Percentiles rank a stretch among this genome's conserved stretches.
Evolutionary conservation across 2,797 vertebrate species (phyloP).

Genomic region (Rhabdophis nuchalis): DNA sequence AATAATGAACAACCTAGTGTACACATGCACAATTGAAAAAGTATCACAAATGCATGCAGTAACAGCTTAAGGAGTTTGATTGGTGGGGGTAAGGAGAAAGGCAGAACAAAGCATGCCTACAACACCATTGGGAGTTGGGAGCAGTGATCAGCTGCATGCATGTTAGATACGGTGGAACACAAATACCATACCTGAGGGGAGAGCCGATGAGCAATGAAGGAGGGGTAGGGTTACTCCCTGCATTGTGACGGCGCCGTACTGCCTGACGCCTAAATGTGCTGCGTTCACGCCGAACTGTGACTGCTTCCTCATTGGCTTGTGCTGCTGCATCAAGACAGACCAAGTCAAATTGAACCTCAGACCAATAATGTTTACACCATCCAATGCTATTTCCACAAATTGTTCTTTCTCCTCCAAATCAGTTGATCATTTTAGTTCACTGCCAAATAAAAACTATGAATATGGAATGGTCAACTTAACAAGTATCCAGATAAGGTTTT

Average conservation of each 20-base stretch:
- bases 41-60: constrained; percentile 37
- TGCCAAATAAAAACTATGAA: not conserved
- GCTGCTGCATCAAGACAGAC: constrained; percentile 84
- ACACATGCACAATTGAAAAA: constrained; percentile 65
- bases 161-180: constrained; percentile 73
- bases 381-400: constrained; percentile 60
- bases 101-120: constrained; percentile 57
- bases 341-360: constrained; percentile 74
- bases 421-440: not conserved
- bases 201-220: constrained; percentile 97
- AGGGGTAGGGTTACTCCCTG: constrained; percentile 97
- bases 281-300: constrained; percentile 95
- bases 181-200: constrained; percentile 92
- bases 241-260: constrained; percentile 97
- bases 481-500: not conserved
- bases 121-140: constrained; percentile 50
- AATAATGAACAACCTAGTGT: constrained; percentile 52
- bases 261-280: constrained; percentile 99
- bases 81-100: constrained; percentile 27
- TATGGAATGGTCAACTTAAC: not conserved
- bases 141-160: constrained; percentile 70
- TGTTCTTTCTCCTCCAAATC: constrained; percentile 1
- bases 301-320: constrained; percentile 90
- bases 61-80: constrained; percentile 57
- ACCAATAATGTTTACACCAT: constrained; percentile 66